A percentile compares a stretch with the other conserved stretches of the same genome.
Conservation (phyloP, 1,140 invertebrate species). For the Drosophila truncata region DNA sequence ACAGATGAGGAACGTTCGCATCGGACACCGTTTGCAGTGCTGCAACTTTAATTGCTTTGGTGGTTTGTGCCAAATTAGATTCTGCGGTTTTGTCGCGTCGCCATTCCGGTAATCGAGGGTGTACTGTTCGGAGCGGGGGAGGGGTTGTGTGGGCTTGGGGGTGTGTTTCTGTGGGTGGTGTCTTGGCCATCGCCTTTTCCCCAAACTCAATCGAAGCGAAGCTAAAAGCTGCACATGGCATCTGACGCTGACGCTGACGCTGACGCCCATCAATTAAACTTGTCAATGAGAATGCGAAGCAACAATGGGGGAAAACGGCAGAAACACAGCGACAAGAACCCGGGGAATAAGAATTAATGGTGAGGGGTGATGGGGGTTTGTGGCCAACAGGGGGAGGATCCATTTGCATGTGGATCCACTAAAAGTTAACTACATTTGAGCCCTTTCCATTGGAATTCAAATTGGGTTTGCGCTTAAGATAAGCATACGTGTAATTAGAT, state of each 20-base stretch:
- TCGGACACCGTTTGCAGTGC: constrained; percentile 61
- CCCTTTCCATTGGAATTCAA: neutral
- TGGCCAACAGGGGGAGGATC: neutral
- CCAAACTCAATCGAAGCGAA: constrained; percentile 33
- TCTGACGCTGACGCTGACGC: constrained; percentile 62
- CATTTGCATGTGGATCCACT: constrained; percentile 9
- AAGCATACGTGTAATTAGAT: constrained; percentile 14
- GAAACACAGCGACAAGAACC: constrained; percentile 42
- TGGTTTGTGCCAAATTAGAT: constrained; percentile 83
- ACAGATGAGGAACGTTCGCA: constrained; percentile 28
- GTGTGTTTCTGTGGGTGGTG: constrained; percentile 4
- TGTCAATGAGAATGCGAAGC: constrained; percentile 55
- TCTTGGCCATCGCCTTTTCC: constrained; percentile 36
- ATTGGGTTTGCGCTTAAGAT: constrained; percentile 17
- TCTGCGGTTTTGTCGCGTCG: constrained; percentile 74
- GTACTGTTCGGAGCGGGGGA: constrained; percentile 9
- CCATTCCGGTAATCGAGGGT: constrained; percentile 57
- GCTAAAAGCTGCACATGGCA: constrained; percentile 41
- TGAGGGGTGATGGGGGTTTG: neutral
- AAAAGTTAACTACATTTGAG: constrained; percentile 40
- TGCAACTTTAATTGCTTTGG: constrained; percentile 85
- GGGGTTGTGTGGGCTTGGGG: neutral
- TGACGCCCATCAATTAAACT: constrained; percentile 69
- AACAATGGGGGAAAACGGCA: constrained; percentile 24
- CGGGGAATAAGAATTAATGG: constrained; percentile 42